phyloP scores from a whole-genome alignment of 2,797 vertebrate genomes.

The Alosa sapidissima region DNA sequence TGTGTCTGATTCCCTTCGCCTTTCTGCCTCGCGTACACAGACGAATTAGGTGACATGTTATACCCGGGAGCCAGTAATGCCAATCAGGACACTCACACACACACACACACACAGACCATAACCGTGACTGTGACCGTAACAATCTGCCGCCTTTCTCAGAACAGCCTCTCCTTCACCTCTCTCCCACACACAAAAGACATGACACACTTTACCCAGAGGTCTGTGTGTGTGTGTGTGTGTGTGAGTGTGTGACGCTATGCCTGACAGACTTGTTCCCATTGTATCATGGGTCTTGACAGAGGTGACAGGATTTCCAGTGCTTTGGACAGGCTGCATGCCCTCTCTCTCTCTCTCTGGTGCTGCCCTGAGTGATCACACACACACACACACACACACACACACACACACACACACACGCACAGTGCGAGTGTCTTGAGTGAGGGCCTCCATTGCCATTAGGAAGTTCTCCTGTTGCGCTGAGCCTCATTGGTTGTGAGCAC shows the following conservation, averaged over 20 bases:
- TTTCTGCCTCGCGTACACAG: background rate
- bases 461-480: no score
- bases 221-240: background rate
- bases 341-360: background rate
- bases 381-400: slow-evolving; percentile 9
- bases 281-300: background rate
- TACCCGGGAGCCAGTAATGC: background rate
- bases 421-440: no score
- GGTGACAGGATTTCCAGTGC: background rate
- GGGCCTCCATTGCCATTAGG: no score
- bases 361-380: background rate
- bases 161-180: background rate
- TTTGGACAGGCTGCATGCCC: background rate
- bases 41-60: background rate
- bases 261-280: background rate
- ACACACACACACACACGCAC: background rate
- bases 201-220: background rate
- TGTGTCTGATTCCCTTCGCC: background rate
- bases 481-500: no score
- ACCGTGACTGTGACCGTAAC: background rate
- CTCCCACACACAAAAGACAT: background rate
- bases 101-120: background rate
- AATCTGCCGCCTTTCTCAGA: background rate
- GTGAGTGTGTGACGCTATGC: background rate
- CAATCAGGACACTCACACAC: background rate